Evolutionary conservation across 1,140 invertebrate genomes (phyloP), one percentile per base, ranked within the genome.

Genomic region (Drosophila sproati): DNA sequence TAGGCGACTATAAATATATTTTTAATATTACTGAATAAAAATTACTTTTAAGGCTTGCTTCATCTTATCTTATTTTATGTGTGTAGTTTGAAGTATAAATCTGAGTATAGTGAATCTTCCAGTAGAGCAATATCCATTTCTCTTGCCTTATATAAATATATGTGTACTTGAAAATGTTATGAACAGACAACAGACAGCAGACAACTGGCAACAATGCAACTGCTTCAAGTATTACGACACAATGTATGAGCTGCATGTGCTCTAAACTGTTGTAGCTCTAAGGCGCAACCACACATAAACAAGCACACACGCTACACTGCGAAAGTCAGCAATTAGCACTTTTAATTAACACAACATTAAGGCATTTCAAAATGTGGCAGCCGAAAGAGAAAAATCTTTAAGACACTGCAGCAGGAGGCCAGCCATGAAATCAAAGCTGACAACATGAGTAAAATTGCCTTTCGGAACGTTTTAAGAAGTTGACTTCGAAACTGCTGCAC

Each of bases 331-430:
- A 88, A 88, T 88, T 88, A 88, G 85, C 70, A 64, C 45, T 66
- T 74, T 88, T 88, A 88, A 89, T 88, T 88, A 88, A 73, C 83
- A 77, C 64, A 72, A 73, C 69, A 77, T 77, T 88, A 80, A 77
- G 74, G 59, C 41, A 51, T 47, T 56, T 10, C 29, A 87, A 68
- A 76, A 82, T 74, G 82, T 73, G 69, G 78, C 66, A 75, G 64
- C 31, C 52, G 68, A 31, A 56, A 73, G 52, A 70, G 68, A 31
- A 56, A 73, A 54, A 70, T 34, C 8, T 6, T 1, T 3, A 47
- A 57, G 51, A 45, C 3, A 35, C 35, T 37, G 59, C 20, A 8
- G 37, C 10, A 71, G 34, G 20, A 10, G 54, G 37, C 31, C 60
- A 48, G 52, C 34, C 47, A 66, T 67, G 66, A 80, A 85, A 85